Base-by-base conservation (phyloP, 2,113 vertebrate species). In the Macquaria ambigua region DNA sequence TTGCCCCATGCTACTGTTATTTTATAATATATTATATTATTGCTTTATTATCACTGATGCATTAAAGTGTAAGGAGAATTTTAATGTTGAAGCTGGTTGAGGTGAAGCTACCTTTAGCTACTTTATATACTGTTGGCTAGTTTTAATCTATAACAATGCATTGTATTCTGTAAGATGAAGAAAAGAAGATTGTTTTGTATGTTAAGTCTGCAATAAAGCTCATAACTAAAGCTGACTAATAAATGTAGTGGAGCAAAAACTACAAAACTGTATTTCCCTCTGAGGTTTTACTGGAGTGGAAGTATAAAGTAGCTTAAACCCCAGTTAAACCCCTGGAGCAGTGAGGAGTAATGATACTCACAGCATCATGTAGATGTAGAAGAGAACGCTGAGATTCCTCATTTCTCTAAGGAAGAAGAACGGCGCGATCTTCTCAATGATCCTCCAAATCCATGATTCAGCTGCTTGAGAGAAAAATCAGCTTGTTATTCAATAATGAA, bases 291-390 rank as follows among this genome's bases (percentile, higher is more conserved):
- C 28, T 16, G 52, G 20, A 53, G 52, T 53, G 5, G 12, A 41
- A 41, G 41, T 10, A 56, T 58, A 58, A 58, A 58, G 12, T 28
- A 0, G 5, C 55, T 8, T 31, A 16, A 61, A n/a, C n/a, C n/a
- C n/a, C n/a, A n/a, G 46, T 5, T 41, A 64, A 41, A 66, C 15
- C 16, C 2, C 20, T 53, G 2, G 10, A 48, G 11, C 25, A 18
- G n/a, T 66, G 37, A 31, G 39, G 14, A 59, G 43, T 10, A 18
- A 3, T 0, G 15, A 37, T 43, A 96, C 97, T 97, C 90, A 98
- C 97, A 98, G 79, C 7, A 96, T 46, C 28, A 97, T 25, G 74
- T 95, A 97, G 86, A 96, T 55, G 80, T 90, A 66, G 83, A 97
- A 87, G 80, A 97, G 1, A 3, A 52, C 2, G 39, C 93, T 81